Evolutionary conservation across 92 coral and sea anemone genomes (phyloP).

Genomic region (Porites evermanni): DNA sequence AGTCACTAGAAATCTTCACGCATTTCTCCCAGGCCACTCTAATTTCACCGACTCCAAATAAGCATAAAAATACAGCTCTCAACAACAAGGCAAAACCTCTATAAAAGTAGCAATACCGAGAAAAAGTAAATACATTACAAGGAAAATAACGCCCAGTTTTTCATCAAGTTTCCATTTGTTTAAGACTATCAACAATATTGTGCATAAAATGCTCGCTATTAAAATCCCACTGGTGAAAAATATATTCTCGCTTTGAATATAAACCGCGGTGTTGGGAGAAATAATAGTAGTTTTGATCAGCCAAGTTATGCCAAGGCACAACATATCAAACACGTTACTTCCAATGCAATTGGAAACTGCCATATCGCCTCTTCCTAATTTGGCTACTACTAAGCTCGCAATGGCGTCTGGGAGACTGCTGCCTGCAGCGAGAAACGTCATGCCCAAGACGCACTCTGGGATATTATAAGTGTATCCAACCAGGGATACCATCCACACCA

Average conservation of each 20-base stretch:
- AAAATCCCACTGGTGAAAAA: constrained; percentile 90
- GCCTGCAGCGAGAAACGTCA: constrained; percentile 99
- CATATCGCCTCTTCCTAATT: constrained; percentile 97
- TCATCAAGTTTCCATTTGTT: constrained; percentile 93
- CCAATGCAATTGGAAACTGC: constrained; percentile 98
- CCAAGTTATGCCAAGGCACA: constrained; percentile 97
- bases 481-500: constrained; percentile 97
- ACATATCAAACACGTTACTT: constrained; percentile 97
- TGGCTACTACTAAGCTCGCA: constrained; percentile 96
- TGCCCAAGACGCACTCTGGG: constrained; percentile 99
- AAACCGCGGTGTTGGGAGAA: constrained; percentile 80
- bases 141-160: constrained; percentile 79
- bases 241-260: constrained; percentile 93
- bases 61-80: not conserved
- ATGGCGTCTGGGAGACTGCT: constrained; percentile 99
- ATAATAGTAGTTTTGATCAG: constrained; percentile 85
- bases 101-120: constrained; percentile 90
- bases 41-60: not conserved
- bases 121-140: constrained; percentile 83
- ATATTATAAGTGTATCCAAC: constrained; percentile 93
- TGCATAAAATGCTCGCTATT: constrained; percentile 85
- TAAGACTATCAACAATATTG: constrained; percentile 71
- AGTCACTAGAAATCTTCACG: too few species aligned
- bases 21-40: not conserved
- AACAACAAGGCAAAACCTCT: constrained; percentile 85